phyloP scores from a whole-genome alignment of 2,113 vertebrate species.

The Nematolebias whitei region DNA sequence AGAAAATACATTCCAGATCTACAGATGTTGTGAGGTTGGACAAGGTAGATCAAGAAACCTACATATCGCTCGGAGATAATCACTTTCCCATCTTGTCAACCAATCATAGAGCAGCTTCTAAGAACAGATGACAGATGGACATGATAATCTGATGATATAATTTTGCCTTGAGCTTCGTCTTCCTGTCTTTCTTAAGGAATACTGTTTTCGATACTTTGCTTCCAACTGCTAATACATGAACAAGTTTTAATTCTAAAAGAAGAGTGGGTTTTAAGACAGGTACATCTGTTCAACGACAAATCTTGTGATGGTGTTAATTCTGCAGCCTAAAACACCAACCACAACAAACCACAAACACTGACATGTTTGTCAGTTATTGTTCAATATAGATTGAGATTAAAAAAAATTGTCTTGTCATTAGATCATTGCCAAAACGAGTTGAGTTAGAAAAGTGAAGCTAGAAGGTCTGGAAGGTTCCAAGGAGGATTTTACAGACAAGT shows the following conservation, averaged over 20 bases:
- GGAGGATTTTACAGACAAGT: not conserved
- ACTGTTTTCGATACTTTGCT: conserved; percentile 18
- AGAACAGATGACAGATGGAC: conserved; percentile 52
- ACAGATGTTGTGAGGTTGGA: conserved; percentile 23
- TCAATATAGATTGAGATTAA: not conserved
- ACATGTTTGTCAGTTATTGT: not conserved
- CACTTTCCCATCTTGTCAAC: conserved; percentile 25
- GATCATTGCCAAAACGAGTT: conserved; percentile 37
- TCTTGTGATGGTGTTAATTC: not conserved
- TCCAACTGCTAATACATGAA: not conserved
- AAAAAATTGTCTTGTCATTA: not conserved
- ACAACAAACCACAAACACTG: not conserved
- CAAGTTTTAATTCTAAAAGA: not conserved
- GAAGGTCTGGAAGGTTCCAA: not conserved
- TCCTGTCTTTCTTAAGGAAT: conserved; percentile 28
- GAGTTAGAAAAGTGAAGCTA: conserved; percentile 38
- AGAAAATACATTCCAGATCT: conserved; percentile 25
- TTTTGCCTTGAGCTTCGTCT: conserved; percentile 33
- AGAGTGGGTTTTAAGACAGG: not conserved
- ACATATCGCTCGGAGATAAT: conserved; percentile 35
- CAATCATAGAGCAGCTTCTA: conserved; percentile 46
- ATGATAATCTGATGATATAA: conserved; percentile 45
- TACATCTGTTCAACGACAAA: too few species aligned
- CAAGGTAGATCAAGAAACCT: conserved; percentile 30
- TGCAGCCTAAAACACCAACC: not conserved